phyloP scores from a whole-genome alignment of 1,140 invertebrate genomes.

The Daktulosphaira vitifoliae region DNA sequence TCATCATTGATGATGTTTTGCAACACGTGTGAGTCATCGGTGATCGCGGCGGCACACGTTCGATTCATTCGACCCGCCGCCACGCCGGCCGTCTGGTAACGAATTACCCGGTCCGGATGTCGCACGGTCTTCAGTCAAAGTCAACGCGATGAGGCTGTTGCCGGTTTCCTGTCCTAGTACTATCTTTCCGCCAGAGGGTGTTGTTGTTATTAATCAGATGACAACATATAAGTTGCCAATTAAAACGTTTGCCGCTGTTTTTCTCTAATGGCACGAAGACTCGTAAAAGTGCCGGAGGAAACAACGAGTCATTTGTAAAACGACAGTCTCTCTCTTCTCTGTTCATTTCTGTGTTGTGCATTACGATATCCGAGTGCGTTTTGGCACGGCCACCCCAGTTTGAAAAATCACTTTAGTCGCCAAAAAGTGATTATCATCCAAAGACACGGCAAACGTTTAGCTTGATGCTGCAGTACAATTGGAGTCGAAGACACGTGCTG shows the following conservation, averaged over 20 bases:
- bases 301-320: slow-evolving; percentile 9
- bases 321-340: not conserved
- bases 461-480: too few relatives aligned
- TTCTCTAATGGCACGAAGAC: too few relatives aligned
- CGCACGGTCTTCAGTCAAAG: slow-evolving; percentile 33
- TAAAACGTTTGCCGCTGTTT: too few relatives aligned
- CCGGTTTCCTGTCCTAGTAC: not conserved
- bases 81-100: not conserved
- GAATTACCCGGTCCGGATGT: slow-evolving; percentile 16
- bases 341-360: not conserved
- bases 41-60: not conserved
- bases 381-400: too few relatives aligned
- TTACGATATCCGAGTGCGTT: too few relatives aligned
- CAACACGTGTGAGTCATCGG: slow-evolving; percentile 19
- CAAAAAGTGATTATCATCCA: too few relatives aligned
- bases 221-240: not conserved
- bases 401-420: too few relatives aligned
- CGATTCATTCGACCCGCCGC: not conserved
- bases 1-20: not conserved
- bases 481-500: too few relatives aligned
- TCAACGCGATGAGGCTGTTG: not conserved
- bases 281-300: not conserved
- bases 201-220: slow-evolving; percentile 10
- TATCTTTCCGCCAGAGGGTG: not conserved
- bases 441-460: too few relatives aligned